Percentiles rank a stretch among this genome's conserved stretches.
These are phyloP conservation scores for Lacerta agilis DNA, from an alignment of 2,797 vertebrate species.

Conservation along the genomic window DNA sequence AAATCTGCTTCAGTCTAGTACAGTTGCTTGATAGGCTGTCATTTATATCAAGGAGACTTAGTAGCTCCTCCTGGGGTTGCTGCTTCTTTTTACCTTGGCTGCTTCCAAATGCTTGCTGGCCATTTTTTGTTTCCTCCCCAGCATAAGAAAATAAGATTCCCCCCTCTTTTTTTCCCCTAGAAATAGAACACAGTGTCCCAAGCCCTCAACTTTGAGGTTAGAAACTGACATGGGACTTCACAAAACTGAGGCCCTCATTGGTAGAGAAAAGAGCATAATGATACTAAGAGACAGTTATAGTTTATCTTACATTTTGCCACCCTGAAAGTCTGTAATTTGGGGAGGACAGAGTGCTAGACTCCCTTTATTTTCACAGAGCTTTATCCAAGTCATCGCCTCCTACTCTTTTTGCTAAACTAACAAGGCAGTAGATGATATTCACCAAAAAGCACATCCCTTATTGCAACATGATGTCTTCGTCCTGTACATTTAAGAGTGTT, in stretches of 20 bases:
- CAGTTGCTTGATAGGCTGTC: too few relatives aligned
- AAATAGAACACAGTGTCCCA: neutral
- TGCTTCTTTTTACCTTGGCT: too few relatives aligned
- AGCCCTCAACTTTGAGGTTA: neutral
- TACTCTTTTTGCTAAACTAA: neutral
- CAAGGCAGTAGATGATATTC: neutral
- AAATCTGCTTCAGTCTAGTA: neutral
- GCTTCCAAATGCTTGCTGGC: too few relatives aligned
- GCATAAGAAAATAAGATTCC: neutral
- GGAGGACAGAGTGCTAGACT: neutral
- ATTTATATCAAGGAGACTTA: too few relatives aligned
- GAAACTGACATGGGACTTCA: neutral
- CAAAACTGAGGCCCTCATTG: neutral
- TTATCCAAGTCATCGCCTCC: neutral
- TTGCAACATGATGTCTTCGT: neutral
- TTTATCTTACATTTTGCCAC: neutral
- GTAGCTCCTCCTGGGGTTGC: too few relatives aligned
- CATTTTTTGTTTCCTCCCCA: too few relatives aligned
- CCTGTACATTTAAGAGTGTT: neutral
- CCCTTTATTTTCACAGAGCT: neutral
- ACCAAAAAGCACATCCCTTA: too few relatives aligned
- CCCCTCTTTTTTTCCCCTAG: too few relatives aligned
- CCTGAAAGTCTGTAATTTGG: neutral
- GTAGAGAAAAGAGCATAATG: neutral
- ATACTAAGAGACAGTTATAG: neutral